These are phyloP conservation scores for Diarsia dahlii DNA, from an alignment of 2,888 invertebrate species.

Conservation along the genomic window DNA sequence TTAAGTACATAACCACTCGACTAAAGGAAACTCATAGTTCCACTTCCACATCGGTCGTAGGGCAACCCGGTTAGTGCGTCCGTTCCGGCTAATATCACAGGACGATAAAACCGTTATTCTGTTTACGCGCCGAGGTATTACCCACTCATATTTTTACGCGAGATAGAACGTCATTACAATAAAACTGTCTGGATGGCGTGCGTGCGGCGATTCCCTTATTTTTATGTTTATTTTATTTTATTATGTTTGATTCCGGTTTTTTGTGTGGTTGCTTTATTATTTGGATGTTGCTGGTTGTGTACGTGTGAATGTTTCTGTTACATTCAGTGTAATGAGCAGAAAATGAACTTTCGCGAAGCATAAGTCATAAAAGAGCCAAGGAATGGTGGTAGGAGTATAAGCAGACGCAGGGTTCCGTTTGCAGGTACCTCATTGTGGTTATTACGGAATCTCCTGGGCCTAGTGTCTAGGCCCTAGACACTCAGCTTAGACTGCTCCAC, in stretches of 20 bases:
- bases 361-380: neutral
- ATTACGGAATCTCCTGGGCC: no score
- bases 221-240: conserved; percentile 57
- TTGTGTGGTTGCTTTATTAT: conserved; percentile 35
- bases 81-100: conserved; percentile 54
- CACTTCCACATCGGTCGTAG: conserved; percentile 37
- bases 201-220: conserved; percentile 51
- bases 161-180: conserved; percentile 61
- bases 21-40: conserved; percentile 10
- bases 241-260: conserved; percentile 50
- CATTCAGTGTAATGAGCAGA: neutral
- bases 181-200: conserved; percentile 48
- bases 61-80: conserved; percentile 39
- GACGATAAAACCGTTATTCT: conserved; percentile 61
- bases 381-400: neutral
- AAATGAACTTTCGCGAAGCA: neutral
- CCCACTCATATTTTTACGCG: conserved; percentile 65
- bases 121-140: conserved; percentile 60
- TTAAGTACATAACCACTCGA: neutral
- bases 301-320: conserved; percentile 12
- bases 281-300: neutral
- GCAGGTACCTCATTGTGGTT: neutral
- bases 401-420: neutral
- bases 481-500: no score
- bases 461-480: no score